phyloP scores from a whole-genome alignment of 2,888 invertebrate genomes.

The Trypoxylon attenuatum region DNA sequence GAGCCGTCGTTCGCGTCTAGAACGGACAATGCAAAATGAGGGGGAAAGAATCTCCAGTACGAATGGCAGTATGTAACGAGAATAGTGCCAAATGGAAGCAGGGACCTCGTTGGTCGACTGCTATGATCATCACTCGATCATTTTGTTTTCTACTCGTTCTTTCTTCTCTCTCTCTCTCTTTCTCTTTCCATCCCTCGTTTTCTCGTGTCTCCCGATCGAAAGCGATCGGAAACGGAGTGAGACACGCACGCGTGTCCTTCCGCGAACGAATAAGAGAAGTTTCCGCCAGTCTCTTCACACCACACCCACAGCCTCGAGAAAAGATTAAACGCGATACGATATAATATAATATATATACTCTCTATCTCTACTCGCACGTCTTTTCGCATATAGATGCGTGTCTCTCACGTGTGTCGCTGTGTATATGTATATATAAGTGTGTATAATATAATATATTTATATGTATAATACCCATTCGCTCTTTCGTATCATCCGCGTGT shows the following conservation, averaged over 20 bases:
- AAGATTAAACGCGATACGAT: too few species aligned
- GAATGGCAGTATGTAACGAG: too few species aligned
- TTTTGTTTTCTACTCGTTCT: not conserved
- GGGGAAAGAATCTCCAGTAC: too few species aligned
- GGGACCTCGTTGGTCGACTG: too few species aligned
- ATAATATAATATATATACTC: conserved; percentile 49
- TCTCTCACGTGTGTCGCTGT: conserved; percentile 33
- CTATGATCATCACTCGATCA: too few species aligned
- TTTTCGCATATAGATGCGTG: conserved; percentile 13
- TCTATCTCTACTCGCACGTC: conserved; percentile 12
- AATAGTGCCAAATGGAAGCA: too few species aligned
- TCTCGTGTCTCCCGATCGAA: conserved; percentile 11
- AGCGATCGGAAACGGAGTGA: too few species aligned
- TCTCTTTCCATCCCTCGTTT: not conserved
- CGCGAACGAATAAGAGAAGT: conserved; percentile 22
- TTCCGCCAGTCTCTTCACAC: conserved; percentile 45
- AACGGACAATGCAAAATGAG: too few species aligned
- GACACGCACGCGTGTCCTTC: not conserved
- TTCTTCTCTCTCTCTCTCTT: not conserved
- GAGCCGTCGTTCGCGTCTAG: too few species aligned
- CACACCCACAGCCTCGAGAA: conserved; percentile 68
- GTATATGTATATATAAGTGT: conserved; percentile 43
- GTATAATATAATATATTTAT: conserved; percentile 20
- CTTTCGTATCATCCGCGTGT: too few species aligned
- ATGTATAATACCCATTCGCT: conserved; percentile 2